Evolutionary conservation across 2,888 invertebrate species (phyloP), one percentile per base, ranked within the genome.

Genomic region (Caenorhabditis wallacei): DNA sequence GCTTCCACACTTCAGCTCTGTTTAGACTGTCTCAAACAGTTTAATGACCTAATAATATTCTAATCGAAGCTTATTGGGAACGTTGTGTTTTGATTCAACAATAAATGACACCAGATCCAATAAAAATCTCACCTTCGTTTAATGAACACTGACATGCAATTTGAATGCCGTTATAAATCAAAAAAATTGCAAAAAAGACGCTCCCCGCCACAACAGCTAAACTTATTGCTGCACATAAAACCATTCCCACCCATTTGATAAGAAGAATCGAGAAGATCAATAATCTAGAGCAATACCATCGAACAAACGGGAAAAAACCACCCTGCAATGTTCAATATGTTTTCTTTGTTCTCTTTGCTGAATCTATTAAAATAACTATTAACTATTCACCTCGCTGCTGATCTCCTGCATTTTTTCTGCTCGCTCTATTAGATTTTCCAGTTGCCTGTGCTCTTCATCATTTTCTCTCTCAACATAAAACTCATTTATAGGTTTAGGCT

Each of bases 161-260:
- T 43, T 87, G 82, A 43, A 88, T 88, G 18, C 86, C 86, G 48
- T 86, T 87, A 72, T 88, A 88, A 57, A 88, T 86, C 11, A 88
- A 51, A 26, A 85, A 86, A 35, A 88, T 88, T 10, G 86, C 71
- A n/a, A 88, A 66, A 24, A 88, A 87, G 13, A 88, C 86, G 20
- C 79, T 71, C 4, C 84, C 84, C 18, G 87, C 87, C 5, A 88
- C 84, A 18, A 86, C 72, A 0, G 85, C 85, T 10, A 88, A 54
- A 46, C 82, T 82, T 48, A 84, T 35, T 1, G 86, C 87, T 1
- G 88, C 85, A 51, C 85, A 70, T 11, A 88, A 51, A 11, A 88
- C 87, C 82, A 87, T 80, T 7, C 84, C 75, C 13, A 83, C 66
- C 86, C 84, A 84, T 69, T 86, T 86, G n/a, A 86, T 13, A 5